Conservation (phyloP, 2,113 vertebrate species). For the Ceyx cyanopectus region DNA sequence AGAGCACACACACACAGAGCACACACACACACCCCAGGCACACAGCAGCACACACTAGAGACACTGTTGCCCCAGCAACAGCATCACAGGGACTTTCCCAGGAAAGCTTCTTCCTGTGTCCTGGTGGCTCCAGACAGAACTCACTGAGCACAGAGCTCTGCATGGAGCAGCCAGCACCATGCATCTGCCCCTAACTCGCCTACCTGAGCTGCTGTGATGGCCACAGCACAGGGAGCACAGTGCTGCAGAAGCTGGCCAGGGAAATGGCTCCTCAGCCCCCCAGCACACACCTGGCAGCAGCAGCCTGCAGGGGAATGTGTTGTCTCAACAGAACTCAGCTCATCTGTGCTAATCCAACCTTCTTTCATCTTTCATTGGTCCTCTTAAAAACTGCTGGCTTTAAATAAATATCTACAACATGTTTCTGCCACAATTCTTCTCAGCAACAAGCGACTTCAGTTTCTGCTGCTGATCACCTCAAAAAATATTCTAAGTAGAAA, state of each 20-base stretch:
- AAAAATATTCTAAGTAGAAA: neutral
- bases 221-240: neutral
- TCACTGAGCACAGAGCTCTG: neutral
- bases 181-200: neutral
- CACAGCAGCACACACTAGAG: neutral
- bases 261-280: neutral
- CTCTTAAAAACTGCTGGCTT: neutral
- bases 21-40: neutral
- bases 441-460: neutral
- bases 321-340: neutral
- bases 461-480: neutral
- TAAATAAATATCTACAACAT: neutral
- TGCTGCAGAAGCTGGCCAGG: neutral
- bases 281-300: neutral
- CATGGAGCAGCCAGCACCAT: neutral
- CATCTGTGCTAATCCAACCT: neutral
- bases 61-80: constrained; percentile 42
- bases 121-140: neutral
- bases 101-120: neutral
- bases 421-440: neutral
- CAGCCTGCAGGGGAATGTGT: neutral
- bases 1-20: neutral
- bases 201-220: neutral
- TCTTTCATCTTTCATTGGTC: neutral
- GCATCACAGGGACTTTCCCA: neutral